Conservation (phyloP, 1,140 invertebrate genomes). For the Muscidifurax raptorellus region DNA sequence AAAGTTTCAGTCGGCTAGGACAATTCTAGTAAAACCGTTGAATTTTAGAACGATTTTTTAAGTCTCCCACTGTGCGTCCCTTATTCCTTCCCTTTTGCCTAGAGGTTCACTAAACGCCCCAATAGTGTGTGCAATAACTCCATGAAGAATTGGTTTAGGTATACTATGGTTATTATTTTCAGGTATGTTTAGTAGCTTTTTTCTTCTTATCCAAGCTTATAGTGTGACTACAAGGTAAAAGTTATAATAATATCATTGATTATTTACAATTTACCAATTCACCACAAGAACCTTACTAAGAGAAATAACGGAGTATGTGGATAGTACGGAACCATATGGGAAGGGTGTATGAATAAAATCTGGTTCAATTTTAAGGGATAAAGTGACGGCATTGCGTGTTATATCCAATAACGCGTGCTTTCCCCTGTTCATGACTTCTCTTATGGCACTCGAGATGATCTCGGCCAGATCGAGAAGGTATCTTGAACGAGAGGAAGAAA, state of each 20-base stretch:
- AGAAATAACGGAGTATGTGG: neutral
- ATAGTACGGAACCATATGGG: neutral
- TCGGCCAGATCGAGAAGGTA: no score
- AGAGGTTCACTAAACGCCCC: conserved; percentile 88
- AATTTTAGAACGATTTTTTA: no score
- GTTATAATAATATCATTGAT: conserved; percentile 19
- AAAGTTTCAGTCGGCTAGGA: no score
- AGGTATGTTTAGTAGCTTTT: conserved; percentile 67
- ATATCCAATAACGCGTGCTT: conserved; percentile 97
- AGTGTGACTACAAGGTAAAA: conserved; percentile 77
- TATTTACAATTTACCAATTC: conserved; percentile 6
- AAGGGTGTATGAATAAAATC: neutral
- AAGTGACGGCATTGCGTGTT: conserved; percentile 88
- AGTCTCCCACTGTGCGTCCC: conserved; percentile 67
- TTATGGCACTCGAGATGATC: conserved; percentile 96
- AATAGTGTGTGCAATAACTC: conserved; percentile 62
- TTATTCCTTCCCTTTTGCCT: conserved; percentile 88
- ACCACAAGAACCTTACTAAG: conserved; percentile 35
- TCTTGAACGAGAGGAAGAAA: no score
- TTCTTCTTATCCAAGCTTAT: conserved; percentile 80
- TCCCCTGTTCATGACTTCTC: conserved; percentile 93
- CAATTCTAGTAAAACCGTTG: no score
- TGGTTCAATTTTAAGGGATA: neutral
- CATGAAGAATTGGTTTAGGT: conserved; percentile 56
- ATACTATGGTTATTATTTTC: conserved; percentile 63